Conservation (phyloP, 2,888 invertebrate genomes). For the Druceiella hillmani region DNA sequence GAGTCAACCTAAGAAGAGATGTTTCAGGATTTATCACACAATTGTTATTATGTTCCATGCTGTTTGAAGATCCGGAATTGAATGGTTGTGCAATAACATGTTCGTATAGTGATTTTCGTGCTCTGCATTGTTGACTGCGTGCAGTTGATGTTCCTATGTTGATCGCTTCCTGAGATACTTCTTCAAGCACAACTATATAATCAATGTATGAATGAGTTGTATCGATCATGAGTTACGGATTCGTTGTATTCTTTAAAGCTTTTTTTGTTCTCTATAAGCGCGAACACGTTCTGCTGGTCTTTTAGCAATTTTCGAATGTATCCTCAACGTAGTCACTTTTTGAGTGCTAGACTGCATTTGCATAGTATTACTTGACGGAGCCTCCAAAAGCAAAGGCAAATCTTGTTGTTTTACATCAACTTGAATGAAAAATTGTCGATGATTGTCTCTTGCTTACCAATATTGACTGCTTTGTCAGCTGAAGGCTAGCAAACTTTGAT, state of each 20-base stretch:
- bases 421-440: no score
- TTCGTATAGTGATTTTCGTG: neutral
- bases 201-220: neutral
- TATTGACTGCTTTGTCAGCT: slow-evolving; percentile 10
- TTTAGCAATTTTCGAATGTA: slow-evolving; percentile 10
- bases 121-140: slow-evolving; percentile 3
- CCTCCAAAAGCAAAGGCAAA: no score
- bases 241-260: slow-evolving; percentile 10
- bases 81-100: no score
- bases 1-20: no score
- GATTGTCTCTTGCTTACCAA: neutral
- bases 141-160: neutral
- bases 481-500: slow-evolving; percentile 10
- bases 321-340: neutral
- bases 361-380: no score
- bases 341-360: no score
- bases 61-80: no score
- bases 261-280: slow-evolving; percentile 12
- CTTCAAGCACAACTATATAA: no score
- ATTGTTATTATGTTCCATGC: no score
- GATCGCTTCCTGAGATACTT: no score
- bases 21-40: no score
- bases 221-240: slow-evolving; percentile 2
- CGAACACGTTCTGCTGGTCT: slow-evolving; percentile 12
- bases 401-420: no score